phyloP scores from a whole-genome alignment of 2,888 invertebrate species.

The Leptinotarsa rubiginosa region DNA sequence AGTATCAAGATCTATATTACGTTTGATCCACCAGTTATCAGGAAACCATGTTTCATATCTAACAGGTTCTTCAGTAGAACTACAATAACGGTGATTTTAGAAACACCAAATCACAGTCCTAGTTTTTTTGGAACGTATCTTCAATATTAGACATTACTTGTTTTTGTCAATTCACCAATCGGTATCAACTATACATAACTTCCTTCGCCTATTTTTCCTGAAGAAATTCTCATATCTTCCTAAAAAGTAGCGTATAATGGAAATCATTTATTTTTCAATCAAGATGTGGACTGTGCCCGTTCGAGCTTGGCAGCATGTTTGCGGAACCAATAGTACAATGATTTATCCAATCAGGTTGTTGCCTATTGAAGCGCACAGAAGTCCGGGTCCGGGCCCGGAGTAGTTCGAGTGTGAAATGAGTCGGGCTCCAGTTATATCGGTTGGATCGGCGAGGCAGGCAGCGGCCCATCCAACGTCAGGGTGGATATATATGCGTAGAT shows the following conservation, averaged over 20 bases:
- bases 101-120: too few relatives aligned
- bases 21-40: too few relatives aligned
- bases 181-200: background rate
- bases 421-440: constrained; percentile 53
- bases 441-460: background rate
- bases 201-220: constrained; percentile 4
- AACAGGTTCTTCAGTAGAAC: too few relatives aligned
- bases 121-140: too few relatives aligned
- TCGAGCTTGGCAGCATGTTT: constrained; percentile 52
- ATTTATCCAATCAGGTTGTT: constrained; percentile 60
- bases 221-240: constrained; percentile 25
- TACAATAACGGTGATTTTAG: too few relatives aligned
- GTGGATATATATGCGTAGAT: constrained; percentile 28
- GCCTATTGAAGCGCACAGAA: constrained; percentile 58
- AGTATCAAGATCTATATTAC: too few relatives aligned
- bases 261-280: constrained; percentile 54
- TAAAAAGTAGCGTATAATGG: constrained; percentile 32
- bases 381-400: constrained; percentile 53
- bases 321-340: constrained; percentile 59
- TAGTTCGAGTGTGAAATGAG: constrained; percentile 60
- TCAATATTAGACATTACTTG: background rate
- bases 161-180: background rate
- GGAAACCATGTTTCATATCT: too few relatives aligned
- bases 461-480: constrained; percentile 48
- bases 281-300: constrained; percentile 47